These are phyloP conservation scores for Periophthalmodon schlosseri DNA, from an alignment of 2,113 vertebrate genomes.

Conservation along the genomic window DNA sequence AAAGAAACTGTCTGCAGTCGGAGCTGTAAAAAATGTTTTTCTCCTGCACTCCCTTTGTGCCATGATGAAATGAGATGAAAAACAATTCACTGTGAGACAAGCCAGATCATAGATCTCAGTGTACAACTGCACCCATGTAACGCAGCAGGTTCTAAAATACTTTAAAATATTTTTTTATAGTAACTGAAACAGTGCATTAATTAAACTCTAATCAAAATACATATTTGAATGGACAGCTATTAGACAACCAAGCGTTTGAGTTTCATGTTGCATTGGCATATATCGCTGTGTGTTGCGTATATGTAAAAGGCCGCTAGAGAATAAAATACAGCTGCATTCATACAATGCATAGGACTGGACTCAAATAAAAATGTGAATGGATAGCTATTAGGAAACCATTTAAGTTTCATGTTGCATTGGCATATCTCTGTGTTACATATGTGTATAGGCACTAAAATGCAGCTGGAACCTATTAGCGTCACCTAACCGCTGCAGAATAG, in stretches of 20 bases:
- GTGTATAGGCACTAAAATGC: slow-evolving; percentile 37
- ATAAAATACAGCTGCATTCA: too few species aligned
- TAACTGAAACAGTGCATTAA: too few species aligned
- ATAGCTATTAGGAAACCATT: slow-evolving; percentile 31
- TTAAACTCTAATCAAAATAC: too few species aligned
- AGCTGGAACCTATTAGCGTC: slow-evolving; percentile 69
- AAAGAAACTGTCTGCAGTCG: slow-evolving; percentile 55
- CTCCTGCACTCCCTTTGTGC: slow-evolving; percentile 49
- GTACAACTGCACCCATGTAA: slow-evolving; percentile 9
- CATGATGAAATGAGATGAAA: slow-evolving; percentile 69
- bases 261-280: not conserved
- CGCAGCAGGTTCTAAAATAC: slow-evolving; percentile 30
- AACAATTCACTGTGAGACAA: slow-evolving; percentile 51
- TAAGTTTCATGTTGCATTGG: slow-evolving; percentile 31
- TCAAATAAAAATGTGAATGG: not conserved
- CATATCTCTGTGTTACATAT: slow-evolving; percentile 16
- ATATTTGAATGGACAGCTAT: too few species aligned
- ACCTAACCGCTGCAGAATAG: slow-evolving; percentile 63
- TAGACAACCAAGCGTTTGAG: not conserved
- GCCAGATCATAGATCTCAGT: slow-evolving; percentile 34
- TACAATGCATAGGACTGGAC: too few species aligned
- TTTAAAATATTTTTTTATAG: not conserved
- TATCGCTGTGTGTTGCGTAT: too few species aligned
- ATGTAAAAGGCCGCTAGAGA: too few species aligned
- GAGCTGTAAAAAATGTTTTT: slow-evolving; percentile 64